phyloP scores from a whole-genome alignment of 2,797 vertebrate genomes.

The Pterois miles region DNA sequence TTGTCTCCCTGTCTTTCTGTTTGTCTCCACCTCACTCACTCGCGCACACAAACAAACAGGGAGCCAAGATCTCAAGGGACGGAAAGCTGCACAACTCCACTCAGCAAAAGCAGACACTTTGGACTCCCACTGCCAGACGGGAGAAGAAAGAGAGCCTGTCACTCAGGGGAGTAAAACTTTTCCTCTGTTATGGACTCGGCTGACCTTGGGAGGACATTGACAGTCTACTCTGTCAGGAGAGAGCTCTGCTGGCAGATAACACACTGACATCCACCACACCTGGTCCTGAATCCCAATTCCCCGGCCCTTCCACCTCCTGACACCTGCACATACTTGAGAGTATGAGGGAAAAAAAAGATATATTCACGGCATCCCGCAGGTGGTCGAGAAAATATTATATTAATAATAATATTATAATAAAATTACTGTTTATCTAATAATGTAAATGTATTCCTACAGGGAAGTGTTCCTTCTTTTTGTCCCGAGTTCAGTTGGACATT shows the following conservation, averaged over 20 bases:
- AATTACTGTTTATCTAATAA: background rate
- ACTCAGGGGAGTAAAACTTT: conserved; percentile 64
- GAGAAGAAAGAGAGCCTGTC: conserved; percentile 54
- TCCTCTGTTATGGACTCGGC: conserved; percentile 50
- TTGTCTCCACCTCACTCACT: conserved; percentile 32
- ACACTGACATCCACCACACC: conserved; percentile 41
- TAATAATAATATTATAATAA: too few species aligned
- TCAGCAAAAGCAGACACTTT: conserved; percentile 61
- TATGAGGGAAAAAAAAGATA: background rate
- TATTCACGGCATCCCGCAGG: background rate
- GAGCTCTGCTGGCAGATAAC: conserved; percentile 40
- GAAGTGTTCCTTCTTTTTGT: background rate
- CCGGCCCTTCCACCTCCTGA: conserved; percentile 7
- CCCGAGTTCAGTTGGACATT: background rate
- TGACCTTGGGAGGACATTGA: conserved; percentile 66
- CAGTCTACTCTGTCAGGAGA: conserved; percentile 38
- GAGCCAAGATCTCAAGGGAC: conserved; percentile 69
- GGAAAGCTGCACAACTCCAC: conserved; percentile 51
- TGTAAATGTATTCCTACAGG: conserved; percentile 1
- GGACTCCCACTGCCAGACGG: conserved; percentile 51
- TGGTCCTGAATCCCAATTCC: conserved; percentile 51
- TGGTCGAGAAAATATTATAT: background rate
- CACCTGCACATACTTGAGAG: conserved; percentile 5
- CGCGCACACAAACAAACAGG: conserved; percentile 58
- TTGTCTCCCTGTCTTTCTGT: conserved; percentile 48